Evolutionary conservation across 2,797 vertebrate genomes (phyloP).

Genomic region (Tangara arthus): DNA sequence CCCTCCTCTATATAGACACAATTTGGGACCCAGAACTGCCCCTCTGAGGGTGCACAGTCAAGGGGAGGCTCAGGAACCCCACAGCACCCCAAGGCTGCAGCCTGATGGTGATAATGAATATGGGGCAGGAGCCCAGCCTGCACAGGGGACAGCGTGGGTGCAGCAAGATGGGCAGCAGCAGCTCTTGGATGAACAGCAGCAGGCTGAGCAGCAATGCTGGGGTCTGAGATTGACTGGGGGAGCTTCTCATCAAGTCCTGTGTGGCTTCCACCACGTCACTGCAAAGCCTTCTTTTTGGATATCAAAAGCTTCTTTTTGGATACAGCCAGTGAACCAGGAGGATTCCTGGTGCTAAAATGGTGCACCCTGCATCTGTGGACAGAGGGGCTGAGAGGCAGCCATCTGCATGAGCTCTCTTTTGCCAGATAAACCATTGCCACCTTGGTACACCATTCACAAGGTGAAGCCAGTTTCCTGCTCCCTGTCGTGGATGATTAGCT

Average conservation of each 20-base stretch:
- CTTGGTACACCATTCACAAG: neutral
- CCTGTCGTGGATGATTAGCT: neutral
- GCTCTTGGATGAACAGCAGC: neutral
- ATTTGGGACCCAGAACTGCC: neutral
- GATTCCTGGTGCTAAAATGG: neutral
- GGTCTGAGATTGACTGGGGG: neutral
- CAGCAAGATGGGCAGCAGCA: neutral
- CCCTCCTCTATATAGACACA: constrained; percentile 5
- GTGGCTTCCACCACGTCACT: fast-evolving
- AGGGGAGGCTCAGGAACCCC: neutral
- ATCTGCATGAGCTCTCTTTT: neutral
- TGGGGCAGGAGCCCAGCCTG: neutral
- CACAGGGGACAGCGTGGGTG: neutral
- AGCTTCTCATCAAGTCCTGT: neutral
- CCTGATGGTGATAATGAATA: neutral
- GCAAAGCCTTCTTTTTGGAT: neutral
- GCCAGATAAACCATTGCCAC: neutral
- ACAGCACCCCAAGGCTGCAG: neutral
- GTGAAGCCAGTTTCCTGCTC: neutral
- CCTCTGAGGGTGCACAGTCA: neutral
- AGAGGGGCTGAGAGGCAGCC: neutral
- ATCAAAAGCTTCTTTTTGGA: neutral
- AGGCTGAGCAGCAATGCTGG: neutral
- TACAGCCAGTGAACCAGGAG: neutral
- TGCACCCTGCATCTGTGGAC: neutral